These are phyloP conservation scores for Macrosiphum euphorbiae DNA, from an alignment of 2,888 invertebrate genomes.

Conservation along the genomic window DNA sequence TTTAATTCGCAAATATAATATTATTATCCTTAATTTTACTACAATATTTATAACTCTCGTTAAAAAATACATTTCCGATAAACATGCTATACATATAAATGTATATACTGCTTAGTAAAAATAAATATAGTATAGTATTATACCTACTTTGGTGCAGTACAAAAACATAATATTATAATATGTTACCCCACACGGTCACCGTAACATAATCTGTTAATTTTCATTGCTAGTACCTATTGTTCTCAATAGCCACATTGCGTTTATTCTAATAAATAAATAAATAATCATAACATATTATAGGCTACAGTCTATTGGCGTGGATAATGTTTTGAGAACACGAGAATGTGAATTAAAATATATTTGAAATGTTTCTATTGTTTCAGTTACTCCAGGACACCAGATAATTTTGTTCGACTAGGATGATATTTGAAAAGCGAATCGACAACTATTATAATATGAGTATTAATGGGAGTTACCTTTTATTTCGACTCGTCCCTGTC, in stretches of 20 bases:
- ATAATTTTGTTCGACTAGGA: slow-evolving; percentile 56
- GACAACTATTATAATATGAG: background rate
- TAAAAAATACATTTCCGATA: too few species aligned
- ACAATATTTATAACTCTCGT: too few species aligned
- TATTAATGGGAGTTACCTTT: slow-evolving; percentile 52
- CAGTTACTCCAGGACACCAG: slow-evolving; percentile 60
- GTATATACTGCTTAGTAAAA: background rate
- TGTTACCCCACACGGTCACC: background rate
- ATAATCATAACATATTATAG: background rate
- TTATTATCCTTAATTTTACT: background rate
- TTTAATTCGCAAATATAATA: background rate
- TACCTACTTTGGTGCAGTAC: background rate
- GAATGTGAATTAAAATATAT: background rate
- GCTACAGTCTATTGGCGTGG: background rate
- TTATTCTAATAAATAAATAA: too few species aligned
- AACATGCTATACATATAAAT: too few species aligned
- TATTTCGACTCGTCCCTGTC: background rate
- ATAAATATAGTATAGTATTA: background rate
- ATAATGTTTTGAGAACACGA: background rate
- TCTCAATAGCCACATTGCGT: too few species aligned
- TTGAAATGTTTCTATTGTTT: slow-evolving; percentile 5
- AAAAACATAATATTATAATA: background rate
- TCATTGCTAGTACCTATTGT: too few species aligned
- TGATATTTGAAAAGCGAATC: background rate
- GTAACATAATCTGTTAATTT: background rate